These are phyloP conservation scores for Phrynosoma platyrhinos DNA, from an alignment of 2,113 vertebrate genomes.

Conservation along the genomic window DNA sequence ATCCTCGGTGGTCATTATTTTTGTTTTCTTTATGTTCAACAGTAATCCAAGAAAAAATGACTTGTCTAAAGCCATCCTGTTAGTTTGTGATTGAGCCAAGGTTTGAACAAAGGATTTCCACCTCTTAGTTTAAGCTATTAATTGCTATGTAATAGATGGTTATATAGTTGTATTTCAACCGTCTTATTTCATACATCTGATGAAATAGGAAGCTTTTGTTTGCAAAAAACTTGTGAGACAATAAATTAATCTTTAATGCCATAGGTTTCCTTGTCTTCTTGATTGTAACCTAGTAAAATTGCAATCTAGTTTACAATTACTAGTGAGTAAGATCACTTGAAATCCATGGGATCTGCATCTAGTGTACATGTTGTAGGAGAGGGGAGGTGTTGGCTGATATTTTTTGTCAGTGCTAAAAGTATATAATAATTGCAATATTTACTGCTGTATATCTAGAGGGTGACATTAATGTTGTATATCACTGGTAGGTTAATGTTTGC, in stretches of 20 bases:
- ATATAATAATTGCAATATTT: background rate
- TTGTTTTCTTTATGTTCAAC: no score
- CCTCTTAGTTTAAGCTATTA: no score
- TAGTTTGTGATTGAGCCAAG: no score
- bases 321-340: background rate
- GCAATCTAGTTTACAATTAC: background rate
- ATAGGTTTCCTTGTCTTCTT: background rate
- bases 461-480: background rate
- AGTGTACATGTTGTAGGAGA: background rate
- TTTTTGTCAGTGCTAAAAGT: background rate
- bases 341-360: no score
- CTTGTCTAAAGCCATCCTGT: no score
- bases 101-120: no score
- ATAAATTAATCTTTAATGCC: background rate
- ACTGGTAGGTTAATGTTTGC: background rate
- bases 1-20: no score
- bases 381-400: background rate
- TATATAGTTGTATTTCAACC: no score
- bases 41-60: no score
- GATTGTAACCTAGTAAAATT: background rate
- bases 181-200: background rate
- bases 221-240: background rate
- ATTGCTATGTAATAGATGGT: no score
- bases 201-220: background rate
- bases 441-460: background rate